A percentile compares a stretch with the other conserved stretches of the same genome.
Evolutionary conservation across 2,888 invertebrate genomes (phyloP).

Genomic region (Drosophila borborema): DNA sequence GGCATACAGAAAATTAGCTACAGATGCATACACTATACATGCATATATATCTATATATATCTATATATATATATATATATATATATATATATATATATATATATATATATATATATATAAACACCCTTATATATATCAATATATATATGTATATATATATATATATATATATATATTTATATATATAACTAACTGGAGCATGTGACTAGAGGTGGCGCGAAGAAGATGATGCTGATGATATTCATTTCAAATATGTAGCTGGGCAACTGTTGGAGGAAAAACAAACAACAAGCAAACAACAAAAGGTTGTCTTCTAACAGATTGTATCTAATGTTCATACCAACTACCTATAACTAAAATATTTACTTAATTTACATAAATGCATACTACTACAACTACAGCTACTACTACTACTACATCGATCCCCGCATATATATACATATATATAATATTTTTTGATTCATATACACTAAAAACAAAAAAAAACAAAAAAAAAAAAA

Average conservation of each 20-base stretch:
- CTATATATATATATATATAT: neutral
- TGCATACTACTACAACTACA: slow-evolving; percentile 39
- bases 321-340: slow-evolving; percentile 63
- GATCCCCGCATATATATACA: slow-evolving; percentile 31
- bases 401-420: slow-evolving; percentile 19
- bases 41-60: neutral
- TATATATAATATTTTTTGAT: slow-evolving; percentile 59
- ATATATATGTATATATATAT: neutral
- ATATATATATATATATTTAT: slow-evolving; percentile 11
- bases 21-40: slow-evolving; percentile 18
- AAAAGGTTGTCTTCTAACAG: slow-evolving; percentile 43
- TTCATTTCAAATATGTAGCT: slow-evolving; percentile 4
- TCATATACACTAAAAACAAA: slow-evolving; percentile 52
- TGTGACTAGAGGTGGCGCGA: slow-evolving; percentile 11
- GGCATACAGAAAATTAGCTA: slow-evolving; percentile 13
- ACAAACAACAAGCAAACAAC: neutral
- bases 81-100: no score
- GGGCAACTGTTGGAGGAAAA: slow-evolving; percentile 12
- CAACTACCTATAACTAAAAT: slow-evolving; percentile 42
- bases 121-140: neutral
- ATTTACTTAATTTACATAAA: slow-evolving; percentile 50
- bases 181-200: slow-evolving; percentile 9
- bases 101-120: neutral
- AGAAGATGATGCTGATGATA: slow-evolving; percentile 3
- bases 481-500: no score